Conservation (phyloP, 2,888 invertebrate species). For the Temnothorax ravouxi region DNA sequence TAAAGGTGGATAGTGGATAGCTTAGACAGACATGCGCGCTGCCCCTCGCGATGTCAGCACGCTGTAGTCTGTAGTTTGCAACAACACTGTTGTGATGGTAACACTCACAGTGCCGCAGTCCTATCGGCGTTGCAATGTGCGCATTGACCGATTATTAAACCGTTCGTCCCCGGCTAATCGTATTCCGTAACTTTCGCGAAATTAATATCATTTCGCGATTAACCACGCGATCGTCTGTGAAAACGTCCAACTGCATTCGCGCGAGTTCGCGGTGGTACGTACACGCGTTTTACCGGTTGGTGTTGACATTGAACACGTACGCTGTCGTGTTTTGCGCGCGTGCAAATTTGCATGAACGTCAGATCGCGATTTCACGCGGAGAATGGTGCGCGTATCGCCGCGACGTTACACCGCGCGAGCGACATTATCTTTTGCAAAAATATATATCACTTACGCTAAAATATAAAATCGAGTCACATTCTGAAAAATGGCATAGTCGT, state of each 20-base stretch:
- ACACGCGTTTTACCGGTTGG: neutral
- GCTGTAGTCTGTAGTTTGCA: conserved; percentile 63
- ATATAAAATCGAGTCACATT: conserved; percentile 2
- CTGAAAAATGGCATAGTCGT: neutral
- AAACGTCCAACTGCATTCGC: conserved; percentile 21
- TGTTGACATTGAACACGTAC: conserved; percentile 26
- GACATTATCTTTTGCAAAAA: neutral
- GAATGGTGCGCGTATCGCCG: neutral
- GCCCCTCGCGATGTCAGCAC: conserved; percentile 27
- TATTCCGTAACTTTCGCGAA: conserved; percentile 31
- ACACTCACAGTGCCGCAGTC: conserved; percentile 67
- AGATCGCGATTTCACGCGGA: neutral
- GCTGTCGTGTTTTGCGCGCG: conserved; percentile 7
- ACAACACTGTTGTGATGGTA: conserved; percentile 81
- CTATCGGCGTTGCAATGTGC: conserved; percentile 22
- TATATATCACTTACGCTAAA: neutral
- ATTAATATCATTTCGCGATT: conserved; percentile 44
- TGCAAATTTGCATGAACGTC: conserved; percentile 26
- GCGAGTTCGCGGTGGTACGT: neutral
- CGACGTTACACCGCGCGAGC: neutral
- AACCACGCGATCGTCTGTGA: conserved; percentile 34
- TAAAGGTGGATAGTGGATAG: conserved; percentile 68
- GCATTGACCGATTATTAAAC: conserved; percentile 39
- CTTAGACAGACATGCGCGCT: conserved; percentile 69
- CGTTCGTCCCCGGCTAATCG: conserved; percentile 19